These are phyloP conservation scores for Erynnis tages DNA, from an alignment of 2,888 invertebrate genomes.

Conservation along the genomic window DNA sequence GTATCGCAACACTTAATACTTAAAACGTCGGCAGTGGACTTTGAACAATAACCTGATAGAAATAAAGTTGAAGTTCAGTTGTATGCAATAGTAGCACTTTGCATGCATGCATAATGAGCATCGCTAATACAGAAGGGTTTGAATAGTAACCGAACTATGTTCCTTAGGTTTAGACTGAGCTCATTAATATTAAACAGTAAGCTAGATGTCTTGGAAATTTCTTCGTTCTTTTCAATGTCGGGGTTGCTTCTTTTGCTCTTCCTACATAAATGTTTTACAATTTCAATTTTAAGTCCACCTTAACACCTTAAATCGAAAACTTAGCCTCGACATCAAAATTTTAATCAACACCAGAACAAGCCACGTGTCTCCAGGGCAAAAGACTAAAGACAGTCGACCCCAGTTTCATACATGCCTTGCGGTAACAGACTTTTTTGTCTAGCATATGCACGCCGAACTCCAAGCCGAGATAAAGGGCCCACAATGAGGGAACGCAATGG, in stretches of 20 bases:
- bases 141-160: too few relatives aligned
- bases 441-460: constrained; percentile 18
- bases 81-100: not conserved
- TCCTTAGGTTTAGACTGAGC: too few relatives aligned
- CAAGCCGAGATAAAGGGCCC: constrained; percentile 8
- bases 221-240: too few relatives aligned
- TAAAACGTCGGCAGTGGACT: not conserved
- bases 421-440: constrained; percentile 23
- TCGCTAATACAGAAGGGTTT: constrained; percentile 1
- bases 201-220: too few relatives aligned
- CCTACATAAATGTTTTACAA: too few relatives aligned
- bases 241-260: too few relatives aligned
- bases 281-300: too few relatives aligned
- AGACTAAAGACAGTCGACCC: constrained; percentile 9
- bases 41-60: not conserved
- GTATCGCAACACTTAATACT: constrained; percentile 1
- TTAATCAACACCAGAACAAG: not conserved
- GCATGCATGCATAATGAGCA: constrained; percentile 2
- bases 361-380: not conserved
- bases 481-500: constrained; percentile 22
- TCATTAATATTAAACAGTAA: not conserved
- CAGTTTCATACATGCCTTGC: constrained; percentile 4
- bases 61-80: not conserved
- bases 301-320: too few relatives aligned
- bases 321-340: too few relatives aligned